These are phyloP conservation scores for Strigamia maritima DNA, from an alignment of 2,888 invertebrate genomes.

Conservation along the genomic window DNA sequence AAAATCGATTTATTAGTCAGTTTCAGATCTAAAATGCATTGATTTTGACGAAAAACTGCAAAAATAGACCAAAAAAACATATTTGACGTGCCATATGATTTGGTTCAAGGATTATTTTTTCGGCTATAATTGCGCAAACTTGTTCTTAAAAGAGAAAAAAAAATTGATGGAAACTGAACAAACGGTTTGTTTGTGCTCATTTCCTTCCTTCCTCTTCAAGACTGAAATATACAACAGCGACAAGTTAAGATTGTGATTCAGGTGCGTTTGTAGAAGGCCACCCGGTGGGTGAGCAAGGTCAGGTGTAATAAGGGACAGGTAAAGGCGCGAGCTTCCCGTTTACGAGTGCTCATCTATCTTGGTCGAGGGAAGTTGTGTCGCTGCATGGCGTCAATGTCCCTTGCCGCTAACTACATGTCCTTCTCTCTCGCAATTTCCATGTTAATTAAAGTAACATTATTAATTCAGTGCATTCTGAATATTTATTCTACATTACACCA, in stretches of 20 bases:
- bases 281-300: conserved; percentile 21
- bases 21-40: too few relatives aligned
- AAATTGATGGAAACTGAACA: neutral
- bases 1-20: too few relatives aligned
- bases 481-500: neutral
- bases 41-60: too few relatives aligned
- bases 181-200: conserved; percentile 5
- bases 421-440: neutral
- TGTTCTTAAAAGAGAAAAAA: neutral
- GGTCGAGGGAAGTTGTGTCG: neutral
- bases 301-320: conserved; percentile 29
- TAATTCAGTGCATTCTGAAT: conserved; percentile 15
- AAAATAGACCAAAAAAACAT: too few relatives aligned
- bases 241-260: conserved; percentile 20
- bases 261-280: neutral
- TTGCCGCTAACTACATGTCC: neutral
- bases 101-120: too few relatives aligned
- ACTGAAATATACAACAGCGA: neutral
- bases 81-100: too few relatives aligned
- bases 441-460: conserved; percentile 23
- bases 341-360: conserved; percentile 15
- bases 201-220: conserved; percentile 12
- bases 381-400: neutral
- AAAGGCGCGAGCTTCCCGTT: conserved; percentile 26
- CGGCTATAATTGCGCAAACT: neutral